Evolutionary conservation across 2,113 vertebrate genomes (phyloP).

Genomic region (Prietella phreatophila): DNA sequence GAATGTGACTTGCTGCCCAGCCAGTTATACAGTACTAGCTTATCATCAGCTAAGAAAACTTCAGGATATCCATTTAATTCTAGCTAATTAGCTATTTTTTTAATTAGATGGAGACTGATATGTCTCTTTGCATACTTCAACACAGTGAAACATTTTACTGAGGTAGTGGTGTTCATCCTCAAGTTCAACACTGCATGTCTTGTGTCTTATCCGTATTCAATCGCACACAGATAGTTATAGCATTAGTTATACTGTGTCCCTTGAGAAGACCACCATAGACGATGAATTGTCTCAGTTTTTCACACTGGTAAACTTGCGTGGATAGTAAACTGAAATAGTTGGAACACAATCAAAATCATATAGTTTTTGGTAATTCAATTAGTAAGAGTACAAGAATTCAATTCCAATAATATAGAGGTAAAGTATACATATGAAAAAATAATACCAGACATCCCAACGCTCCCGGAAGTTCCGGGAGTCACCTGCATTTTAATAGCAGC

Average conservation of each 20-base stretch:
- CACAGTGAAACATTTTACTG: neutral
- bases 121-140: neutral
- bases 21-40: neutral
- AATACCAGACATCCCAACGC: neutral
- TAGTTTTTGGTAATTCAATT: neutral
- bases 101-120: neutral
- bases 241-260: neutral
- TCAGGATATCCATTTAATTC: neutral
- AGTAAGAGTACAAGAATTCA: neutral
- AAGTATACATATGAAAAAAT: neutral
- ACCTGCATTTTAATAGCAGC: too few species aligned
- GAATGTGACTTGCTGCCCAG: neutral
- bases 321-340: neutral
- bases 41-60: neutral
- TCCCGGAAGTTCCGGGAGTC: too few species aligned
- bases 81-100: neutral
- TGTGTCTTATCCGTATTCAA: neutral
- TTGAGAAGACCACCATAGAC: neutral
- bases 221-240: neutral
- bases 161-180: neutral
- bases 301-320: neutral
- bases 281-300: neutral
- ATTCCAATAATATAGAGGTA: neutral
- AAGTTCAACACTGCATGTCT: neutral
- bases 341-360: neutral